Evolutionary conservation across 2,797 vertebrate genomes (phyloP).

Genomic region (Selene dorsalis): DNA sequence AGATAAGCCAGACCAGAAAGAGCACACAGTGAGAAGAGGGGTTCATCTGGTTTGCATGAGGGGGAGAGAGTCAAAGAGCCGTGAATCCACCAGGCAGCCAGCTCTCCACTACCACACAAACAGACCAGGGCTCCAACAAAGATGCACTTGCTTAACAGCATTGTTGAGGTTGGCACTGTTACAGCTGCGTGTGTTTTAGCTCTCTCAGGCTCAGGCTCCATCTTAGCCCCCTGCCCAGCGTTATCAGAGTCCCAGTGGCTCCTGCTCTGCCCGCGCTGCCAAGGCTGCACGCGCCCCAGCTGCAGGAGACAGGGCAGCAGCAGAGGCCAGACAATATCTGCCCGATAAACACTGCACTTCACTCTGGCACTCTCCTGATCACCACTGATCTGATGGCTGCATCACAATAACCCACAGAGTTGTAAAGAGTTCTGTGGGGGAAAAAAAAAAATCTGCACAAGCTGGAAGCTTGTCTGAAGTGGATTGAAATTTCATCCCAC

Average conservation of each 20-base stretch:
- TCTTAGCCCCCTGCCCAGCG: conserved; percentile 55
- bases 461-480: conserved; percentile 35
- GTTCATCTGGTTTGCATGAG: conserved; percentile 75
- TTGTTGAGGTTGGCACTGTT: conserved; percentile 67
- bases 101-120: conserved; percentile 33
- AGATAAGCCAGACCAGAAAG: conserved; percentile 78
- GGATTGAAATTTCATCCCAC: conserved; percentile 1
- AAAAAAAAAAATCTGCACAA: neutral
- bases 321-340: conserved; percentile 43
- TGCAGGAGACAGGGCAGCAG: conserved; percentile 47
- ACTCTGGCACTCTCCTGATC: conserved; percentile 47
- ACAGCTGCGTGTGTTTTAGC: conserved; percentile 53
- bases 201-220: conserved; percentile 50
- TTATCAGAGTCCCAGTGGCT: conserved; percentile 73
- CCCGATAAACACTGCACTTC: conserved; percentile 44
- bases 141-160: conserved; percentile 73
- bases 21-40: conserved; percentile 59
- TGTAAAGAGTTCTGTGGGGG: conserved; percentile 16
- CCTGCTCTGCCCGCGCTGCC: conserved; percentile 60
- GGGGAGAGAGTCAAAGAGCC: conserved; percentile 63
- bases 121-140: conserved; percentile 50
- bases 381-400: conserved; percentile 41
- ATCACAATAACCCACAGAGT: conserved; percentile 37
- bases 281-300: conserved; percentile 56
- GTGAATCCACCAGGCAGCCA: conserved; percentile 36